Percentiles rank a stretch among this genome's conserved stretches.
phyloP scores from a whole-genome alignment of 2,797 vertebrate species.

The Trichosurus vulpecula region DNA sequence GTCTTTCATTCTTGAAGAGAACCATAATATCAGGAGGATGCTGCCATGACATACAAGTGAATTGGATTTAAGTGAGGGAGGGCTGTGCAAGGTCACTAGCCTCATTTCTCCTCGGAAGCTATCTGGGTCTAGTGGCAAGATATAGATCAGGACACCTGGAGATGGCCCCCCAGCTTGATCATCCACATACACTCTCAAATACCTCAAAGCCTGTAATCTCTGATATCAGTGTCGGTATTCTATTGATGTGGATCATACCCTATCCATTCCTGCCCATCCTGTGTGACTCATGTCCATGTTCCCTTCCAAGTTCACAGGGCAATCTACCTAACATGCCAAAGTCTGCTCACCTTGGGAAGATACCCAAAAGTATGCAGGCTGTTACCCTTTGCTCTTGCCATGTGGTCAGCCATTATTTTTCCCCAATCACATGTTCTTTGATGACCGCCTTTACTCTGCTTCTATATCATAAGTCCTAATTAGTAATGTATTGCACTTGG shows the following conservation, averaged over 20 bases:
- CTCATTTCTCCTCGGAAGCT: too few species aligned
- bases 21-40: too few species aligned
- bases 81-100: too few species aligned
- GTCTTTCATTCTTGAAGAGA: too few species aligned
- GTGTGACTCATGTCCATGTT: background rate
- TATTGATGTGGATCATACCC: background rate
- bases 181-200: background rate
- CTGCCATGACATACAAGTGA: too few species aligned
- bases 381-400: background rate
- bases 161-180: background rate
- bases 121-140: too few species aligned
- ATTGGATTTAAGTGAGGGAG: too few species aligned
- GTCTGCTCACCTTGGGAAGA: background rate
- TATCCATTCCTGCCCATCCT: background rate
- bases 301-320: background rate
- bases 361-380: background rate
- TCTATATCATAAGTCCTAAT: background rate
- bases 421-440: background rate
- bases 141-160: too few species aligned
- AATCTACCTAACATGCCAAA: background rate
- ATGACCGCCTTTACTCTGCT: background rate
- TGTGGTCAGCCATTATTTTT: background rate
- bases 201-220: background rate
- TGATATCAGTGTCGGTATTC: background rate
- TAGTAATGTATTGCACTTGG: background rate